Base-by-base conservation (phyloP, 2,113 vertebrate genomes). In the Sylvicapra grimmia region DNA sequence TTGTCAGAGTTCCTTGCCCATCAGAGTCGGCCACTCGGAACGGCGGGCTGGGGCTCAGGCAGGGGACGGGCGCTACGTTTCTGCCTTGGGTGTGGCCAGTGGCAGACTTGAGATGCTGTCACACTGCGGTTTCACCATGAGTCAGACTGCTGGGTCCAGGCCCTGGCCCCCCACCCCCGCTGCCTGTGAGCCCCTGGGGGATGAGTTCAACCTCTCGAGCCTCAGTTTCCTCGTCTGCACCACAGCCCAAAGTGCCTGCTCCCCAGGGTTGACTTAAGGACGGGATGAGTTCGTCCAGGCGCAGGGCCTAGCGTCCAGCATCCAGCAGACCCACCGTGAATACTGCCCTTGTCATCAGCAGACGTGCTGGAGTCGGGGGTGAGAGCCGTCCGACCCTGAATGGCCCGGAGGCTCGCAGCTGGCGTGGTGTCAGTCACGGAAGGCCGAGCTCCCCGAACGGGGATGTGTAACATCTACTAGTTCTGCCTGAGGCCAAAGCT, bases 261-360 rank as follows among this genome's bases (percentile, higher is more conserved):
- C 47, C 75, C 15, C 33, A 25, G 54, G 56, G 25, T 18, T 16
- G 13, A 25, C 51, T 8, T 36, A 11, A n/a, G 11, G 79, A 54
- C 3, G 1, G 25, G 13, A 27, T 0, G 29, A 58, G 82, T 72
- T 63, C 4, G 3, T 10, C 44, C 31, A 1, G 0, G 0, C 18
- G 0, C 2, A 15, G 63, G 59, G 51, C 56, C 10, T 8, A 6
- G 85, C 0, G 0, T 23, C 89, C 29, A 36, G 79, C 0, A 1
- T 3, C 6, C 1, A 0, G 11, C 14, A 54, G 59, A 11, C 6
- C 12, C 8, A 0, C 54, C 1, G 0, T 47, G 40, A 65, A 21
- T 9, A 8, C 29, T 53, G 23, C 83, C 2, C 1, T 85, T n/a
- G 15, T 33, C 23, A 8, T 40, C 51, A 68, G n/a, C 36, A 63